Evolutionary conservation across 2,888 invertebrate genomes (phyloP).

Genomic region (Machimus atricapillus): DNA sequence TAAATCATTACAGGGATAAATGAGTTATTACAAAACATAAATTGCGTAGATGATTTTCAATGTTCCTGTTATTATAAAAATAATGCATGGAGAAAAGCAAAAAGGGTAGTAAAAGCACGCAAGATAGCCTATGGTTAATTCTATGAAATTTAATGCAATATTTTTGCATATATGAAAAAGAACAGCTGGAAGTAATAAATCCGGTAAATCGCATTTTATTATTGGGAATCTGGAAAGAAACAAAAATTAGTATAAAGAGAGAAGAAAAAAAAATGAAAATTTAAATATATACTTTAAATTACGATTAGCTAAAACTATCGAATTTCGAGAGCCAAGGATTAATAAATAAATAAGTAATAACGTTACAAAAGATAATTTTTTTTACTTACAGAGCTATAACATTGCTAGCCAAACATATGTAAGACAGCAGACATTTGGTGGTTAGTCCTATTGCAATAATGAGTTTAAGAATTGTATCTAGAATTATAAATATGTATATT

Average conservation of each 20-base stretch:
- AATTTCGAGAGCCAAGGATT: not conserved
- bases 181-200: conserved; percentile 57
- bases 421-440: conserved; percentile 54
- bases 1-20: not conserved
- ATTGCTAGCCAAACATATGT: conserved; percentile 55
- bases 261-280: too few species aligned
- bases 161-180: conserved; percentile 53
- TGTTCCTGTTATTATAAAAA: not conserved
- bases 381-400: conserved; percentile 56
- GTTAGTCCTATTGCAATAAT: conserved; percentile 53
- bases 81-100: not conserved
- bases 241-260: not conserved
- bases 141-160: conserved; percentile 52
- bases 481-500: not conserved
- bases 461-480: not conserved
- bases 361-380: not conserved
- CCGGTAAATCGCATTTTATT: conserved; percentile 53
- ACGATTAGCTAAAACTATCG: too few species aligned
- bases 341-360: not conserved
- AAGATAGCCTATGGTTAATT: conserved; percentile 53
- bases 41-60: not conserved
- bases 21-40: conserved; percentile 4
- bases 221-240: conserved; percentile 55
- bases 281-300: too few species aligned
- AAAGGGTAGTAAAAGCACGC: conserved; percentile 52